Evolutionary conservation across 2,888 invertebrate species (phyloP).

Genomic region (Aelia acuminata): DNA sequence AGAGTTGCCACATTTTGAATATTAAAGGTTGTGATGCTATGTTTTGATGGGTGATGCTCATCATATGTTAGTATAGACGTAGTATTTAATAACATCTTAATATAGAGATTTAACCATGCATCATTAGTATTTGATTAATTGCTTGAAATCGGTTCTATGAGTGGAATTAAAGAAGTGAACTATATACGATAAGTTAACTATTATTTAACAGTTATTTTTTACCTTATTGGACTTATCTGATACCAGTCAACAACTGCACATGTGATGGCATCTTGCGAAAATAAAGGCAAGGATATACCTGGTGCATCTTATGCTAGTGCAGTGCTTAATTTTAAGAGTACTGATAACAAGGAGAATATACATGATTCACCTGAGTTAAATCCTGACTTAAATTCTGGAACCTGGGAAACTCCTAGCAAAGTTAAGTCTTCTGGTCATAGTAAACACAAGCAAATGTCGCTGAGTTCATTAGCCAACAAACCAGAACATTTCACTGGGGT

Average conservation of each 20-base stretch:
- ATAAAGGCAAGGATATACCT: slow-evolving; percentile 68
- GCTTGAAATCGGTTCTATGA: not conserved
- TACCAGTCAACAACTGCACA: not conserved
- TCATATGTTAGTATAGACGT: slow-evolving; percentile 41
- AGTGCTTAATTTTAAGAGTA: slow-evolving; percentile 75
- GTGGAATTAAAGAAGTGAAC: not conserved
- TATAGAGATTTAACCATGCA: not conserved
- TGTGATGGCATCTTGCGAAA: slow-evolving; percentile 57
- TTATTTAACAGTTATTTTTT: not conserved
- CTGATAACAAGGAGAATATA: slow-evolving; percentile 66
- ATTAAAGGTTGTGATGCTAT: not conserved
- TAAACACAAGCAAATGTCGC: slow-evolving; percentile 37
- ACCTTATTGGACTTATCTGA: not conserved
- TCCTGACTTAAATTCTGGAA: slow-evolving; percentile 28
- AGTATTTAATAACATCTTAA: not conserved
- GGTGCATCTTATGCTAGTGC: slow-evolving; percentile 81
- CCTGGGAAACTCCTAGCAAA: slow-evolving; percentile 62
- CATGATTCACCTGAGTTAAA: slow-evolving; percentile 59
- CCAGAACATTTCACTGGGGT: not conserved
- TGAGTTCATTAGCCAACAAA: not conserved
- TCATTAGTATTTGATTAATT: not conserved
- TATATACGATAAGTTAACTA: not conserved
- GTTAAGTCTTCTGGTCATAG: slow-evolving; percentile 44
- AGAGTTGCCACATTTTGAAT: not conserved
- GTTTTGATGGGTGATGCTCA: slow-evolving; percentile 31